These are phyloP conservation scores for Anseranas semipalmata DNA, from an alignment of 2,113 vertebrate genomes.

Conservation along the genomic window DNA sequence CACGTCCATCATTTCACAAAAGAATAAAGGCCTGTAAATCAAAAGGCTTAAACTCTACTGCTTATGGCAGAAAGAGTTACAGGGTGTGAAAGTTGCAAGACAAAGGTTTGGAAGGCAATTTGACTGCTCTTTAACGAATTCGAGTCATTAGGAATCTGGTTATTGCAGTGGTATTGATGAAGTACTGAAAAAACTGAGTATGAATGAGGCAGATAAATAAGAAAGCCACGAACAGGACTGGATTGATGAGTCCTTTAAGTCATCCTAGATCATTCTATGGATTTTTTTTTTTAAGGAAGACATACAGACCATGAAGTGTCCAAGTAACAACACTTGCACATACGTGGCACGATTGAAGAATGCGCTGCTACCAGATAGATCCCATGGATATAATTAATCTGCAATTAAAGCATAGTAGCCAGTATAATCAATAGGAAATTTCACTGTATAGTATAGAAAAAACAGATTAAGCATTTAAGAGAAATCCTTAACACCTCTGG, in stretches of 20 bases:
- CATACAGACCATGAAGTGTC: accelerated
- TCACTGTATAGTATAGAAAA: not conserved
- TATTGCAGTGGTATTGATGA: not conserved
- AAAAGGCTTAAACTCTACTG: not conserved
- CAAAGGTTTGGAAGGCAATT: not conserved
- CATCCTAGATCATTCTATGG: not conserved
- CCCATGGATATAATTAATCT: not conserved
- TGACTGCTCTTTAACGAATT: not conserved
- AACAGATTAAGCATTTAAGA: not conserved
- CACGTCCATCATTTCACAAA: not conserved
- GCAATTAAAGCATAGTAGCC: not conserved
- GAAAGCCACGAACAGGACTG: not conserved
- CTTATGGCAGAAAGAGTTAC: not conserved
- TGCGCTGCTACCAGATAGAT: not conserved
- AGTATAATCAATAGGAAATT: not conserved
- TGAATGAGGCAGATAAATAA: not conserved
- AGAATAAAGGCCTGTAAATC: not conserved
- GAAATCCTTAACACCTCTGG: not conserved
- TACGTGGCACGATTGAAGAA: not conserved
- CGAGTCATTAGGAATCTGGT: not conserved
- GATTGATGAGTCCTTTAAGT: not conserved
- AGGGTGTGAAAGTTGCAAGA: not conserved
- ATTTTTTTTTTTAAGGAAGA: not conserved
- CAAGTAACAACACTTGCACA: not conserved
- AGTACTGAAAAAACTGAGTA: not conserved